Evolutionary conservation across 2,888 invertebrate species (phyloP).

Genomic region (Apodemia zela): DNA sequence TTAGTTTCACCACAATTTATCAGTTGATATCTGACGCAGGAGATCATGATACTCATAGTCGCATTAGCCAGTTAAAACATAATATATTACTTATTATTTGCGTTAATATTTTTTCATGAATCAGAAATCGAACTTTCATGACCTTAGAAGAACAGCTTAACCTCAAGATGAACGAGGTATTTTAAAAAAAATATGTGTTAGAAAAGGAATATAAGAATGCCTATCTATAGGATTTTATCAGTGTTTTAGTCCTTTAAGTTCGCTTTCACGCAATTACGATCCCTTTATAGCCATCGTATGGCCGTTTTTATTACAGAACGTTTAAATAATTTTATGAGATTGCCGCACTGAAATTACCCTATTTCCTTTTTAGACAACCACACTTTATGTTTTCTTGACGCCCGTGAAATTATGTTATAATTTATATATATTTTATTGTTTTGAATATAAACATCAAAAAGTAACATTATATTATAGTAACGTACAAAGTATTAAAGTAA

Average conservation of each 20-base stretch:
- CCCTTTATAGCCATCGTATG: conserved; percentile 63
- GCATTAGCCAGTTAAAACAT: too few relatives aligned
- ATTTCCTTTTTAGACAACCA: conserved; percentile 47
- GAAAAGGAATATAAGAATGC: not conserved
- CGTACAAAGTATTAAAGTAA: too few relatives aligned
- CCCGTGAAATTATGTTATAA: conserved; percentile 9
- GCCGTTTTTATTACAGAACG: conserved; percentile 67
- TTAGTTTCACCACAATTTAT: too few relatives aligned
- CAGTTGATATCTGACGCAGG: too few relatives aligned
- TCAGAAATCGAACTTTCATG: too few relatives aligned
- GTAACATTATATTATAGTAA: too few relatives aligned
- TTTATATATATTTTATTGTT: not conserved
- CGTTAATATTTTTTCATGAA: too few relatives aligned
- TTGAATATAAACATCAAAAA: not conserved
- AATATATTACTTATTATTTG: too few relatives aligned
- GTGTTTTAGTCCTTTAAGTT: conserved; percentile 21
- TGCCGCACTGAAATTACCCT: conserved; percentile 64
- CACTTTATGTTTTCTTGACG: conserved; percentile 18
- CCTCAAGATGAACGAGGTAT: too few relatives aligned
- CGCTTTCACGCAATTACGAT: conserved; percentile 59
- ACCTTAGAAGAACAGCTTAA: too few relatives aligned
- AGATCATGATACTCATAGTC: too few relatives aligned
- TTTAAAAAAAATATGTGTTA: too few relatives aligned
- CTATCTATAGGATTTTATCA: conserved; percentile 6
- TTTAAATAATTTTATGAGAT: conserved; percentile 76